Base-by-base conservation (phyloP, 2,113 vertebrate species). In the Rhynchopsitta pachyrhyncha region DNA sequence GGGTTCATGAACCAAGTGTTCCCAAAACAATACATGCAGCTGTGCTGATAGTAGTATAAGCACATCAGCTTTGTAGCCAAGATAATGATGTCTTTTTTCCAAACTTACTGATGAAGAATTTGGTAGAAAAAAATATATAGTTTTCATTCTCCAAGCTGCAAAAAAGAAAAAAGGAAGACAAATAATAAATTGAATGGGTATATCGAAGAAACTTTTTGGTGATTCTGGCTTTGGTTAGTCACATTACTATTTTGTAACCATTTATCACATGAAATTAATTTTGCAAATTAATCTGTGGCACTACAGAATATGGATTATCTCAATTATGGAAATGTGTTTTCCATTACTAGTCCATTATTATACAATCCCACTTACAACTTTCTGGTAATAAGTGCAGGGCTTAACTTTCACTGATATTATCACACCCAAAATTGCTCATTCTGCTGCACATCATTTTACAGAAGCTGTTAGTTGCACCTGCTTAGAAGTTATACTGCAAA, bases 271-370 rank as follows among this genome's bases (percentile, higher is more conserved):
- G 50, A 90, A 57, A 90, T 69, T 88, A 96, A 93, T 96, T 97
- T 97, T 93, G 49, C 35, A 96, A 96, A 96, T 97, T 95, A 97
- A 95, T 75, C 69, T 70, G 31, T 62, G 55, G 17, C 92, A 50
- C 62, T 94, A 71, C 37, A 90, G 84, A 95, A 93, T 96, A 92
- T 75, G 57, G 75, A 89, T 97, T 95, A 89, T 92, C 90, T 95
- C 95, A 96, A 74, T 97, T 96, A 98, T 55, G 77, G 63, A 94
- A 96, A 93, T 90, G 50, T 81, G 44, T 8, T 88, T 97, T 94
- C 57, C 50, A 93, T 97, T 94, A 89, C 49, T 57, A 59, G 93
- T 93, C 49, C 42, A 82, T 95, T 96, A 95, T 95, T 94, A 82
- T 81, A 82, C 41, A 41, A 66, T 74, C 84, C 31, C 64, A 84